Base-by-base conservation (phyloP, 2,113 vertebrate genomes). In the Odobenus rosmarus region DNA sequence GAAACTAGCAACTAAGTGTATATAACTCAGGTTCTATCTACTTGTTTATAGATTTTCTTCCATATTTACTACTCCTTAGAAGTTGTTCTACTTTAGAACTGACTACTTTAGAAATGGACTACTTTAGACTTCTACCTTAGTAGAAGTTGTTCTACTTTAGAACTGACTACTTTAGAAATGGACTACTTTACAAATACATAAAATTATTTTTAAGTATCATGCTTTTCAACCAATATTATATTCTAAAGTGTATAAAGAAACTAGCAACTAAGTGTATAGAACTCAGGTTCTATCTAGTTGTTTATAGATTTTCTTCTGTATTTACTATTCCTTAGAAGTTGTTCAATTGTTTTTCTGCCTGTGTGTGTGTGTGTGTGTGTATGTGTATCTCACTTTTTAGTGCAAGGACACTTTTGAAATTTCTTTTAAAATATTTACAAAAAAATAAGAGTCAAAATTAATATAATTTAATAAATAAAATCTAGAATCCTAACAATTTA, bases 161-260 rank as follows among this genome's bases (percentile, higher is more conserved):
- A n/a, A n/a, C n/a, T n/a, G n/a, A n/a, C n/a, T n/a, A n/a, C n/a
- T n/a, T n/a, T n/a, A n/a, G n/a, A 74, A 91, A 97, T 96, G 96
- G 87, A 97, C 95, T 98, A 98, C 92, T 97, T 98, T 98, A 98
- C 97, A 98, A 97, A 98, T 98, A 97, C 97, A 98, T 97, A 97
- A 98, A 98, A 97, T 46, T 98, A 96, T 97, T 96, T 90, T 96
- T 97, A 98, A 98, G 90, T 67, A 71, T 88, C 98, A 98, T 98
- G 98, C 98, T 98, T 97, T 96, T 97, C 92, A 88, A 42, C 97
- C 97, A 98, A 98, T 97, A 98, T 97, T 98, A 90, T 96, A 80
- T 51, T 89, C 97, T 97, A 95, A 98, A 98, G 89, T 95, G 94
- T 0, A 79, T 53, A 96, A 98, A 81, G 87, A 96, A 64, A 90